phyloP scores from a whole-genome alignment of 2,113 vertebrate genomes.

The Polyodon spathula region DNA sequence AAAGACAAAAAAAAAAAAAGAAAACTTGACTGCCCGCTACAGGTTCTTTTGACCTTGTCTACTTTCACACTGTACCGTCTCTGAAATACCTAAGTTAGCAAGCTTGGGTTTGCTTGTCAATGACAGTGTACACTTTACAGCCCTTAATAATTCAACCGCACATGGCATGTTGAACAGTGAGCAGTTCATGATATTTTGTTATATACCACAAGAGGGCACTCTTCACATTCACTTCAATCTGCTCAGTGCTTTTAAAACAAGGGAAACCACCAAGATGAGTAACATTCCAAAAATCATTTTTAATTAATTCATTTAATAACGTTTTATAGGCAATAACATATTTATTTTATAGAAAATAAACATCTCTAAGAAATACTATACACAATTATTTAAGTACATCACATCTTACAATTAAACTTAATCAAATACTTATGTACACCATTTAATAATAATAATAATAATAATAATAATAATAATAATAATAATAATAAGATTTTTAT shows the following conservation, averaged over 20 bases:
- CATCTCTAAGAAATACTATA: conserved; percentile 81
- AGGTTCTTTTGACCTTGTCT: not conserved
- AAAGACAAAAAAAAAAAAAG: not conserved
- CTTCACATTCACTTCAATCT: too few species aligned
- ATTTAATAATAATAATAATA: conserved; percentile 54
- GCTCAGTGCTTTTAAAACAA: conserved; percentile 49
- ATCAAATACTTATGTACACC: conserved; percentile 74
- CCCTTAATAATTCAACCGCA: too few species aligned
- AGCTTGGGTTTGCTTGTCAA: conserved; percentile 45
- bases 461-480: conserved; percentile 39
- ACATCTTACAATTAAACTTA: conserved; percentile 77
- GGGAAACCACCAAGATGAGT: conserved; percentile 36
- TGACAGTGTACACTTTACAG: conserved; percentile 64
- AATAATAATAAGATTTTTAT: not conserved
- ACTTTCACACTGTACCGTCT: not conserved
- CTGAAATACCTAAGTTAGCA: not conserved
- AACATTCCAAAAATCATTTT: conserved; percentile 52
- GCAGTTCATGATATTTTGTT: too few species aligned
- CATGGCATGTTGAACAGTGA: too few species aligned
- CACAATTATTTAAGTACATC: conserved; percentile 77
- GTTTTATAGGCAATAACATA: conserved; percentile 75
- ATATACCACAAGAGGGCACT: too few species aligned
- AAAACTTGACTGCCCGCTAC: too few species aligned
- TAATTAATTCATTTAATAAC: conserved; percentile 64
- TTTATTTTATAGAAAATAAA: conserved; percentile 80